A percentile compares a stretch with the other conserved stretches of the same genome.
phyloP scores from a whole-genome alignment of 2,888 invertebrate species.

The Acanthococcus lagerstroemiae region DNA sequence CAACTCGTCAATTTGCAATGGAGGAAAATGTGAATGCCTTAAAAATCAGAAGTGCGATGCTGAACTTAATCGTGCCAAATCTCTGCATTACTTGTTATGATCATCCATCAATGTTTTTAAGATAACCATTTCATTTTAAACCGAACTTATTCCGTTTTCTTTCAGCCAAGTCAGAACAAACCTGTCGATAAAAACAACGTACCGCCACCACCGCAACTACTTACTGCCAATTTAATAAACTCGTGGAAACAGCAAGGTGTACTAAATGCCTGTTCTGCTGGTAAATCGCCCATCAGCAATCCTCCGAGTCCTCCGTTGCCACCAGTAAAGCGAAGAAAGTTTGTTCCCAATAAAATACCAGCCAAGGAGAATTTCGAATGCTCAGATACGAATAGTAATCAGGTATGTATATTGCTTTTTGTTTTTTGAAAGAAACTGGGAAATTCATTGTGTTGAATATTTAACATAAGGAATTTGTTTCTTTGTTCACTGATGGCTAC shows the following conservation, averaged over 20 bases:
- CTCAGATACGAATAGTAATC: conserved; percentile 28
- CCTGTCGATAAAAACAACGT: conserved; percentile 7
- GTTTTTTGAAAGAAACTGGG: background rate
- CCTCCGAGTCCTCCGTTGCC: conserved; percentile 26
- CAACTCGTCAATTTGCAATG: too few species aligned
- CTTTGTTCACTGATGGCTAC: too few species aligned
- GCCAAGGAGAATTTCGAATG: conserved; percentile 26
- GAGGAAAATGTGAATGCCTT: too few species aligned
- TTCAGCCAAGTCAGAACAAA: conserved; percentile 19
- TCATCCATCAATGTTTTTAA: too few species aligned
- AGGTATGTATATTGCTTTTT: background rate
- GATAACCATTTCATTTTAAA: too few species aligned
- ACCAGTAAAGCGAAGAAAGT: conserved; percentile 36
- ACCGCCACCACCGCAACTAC: conserved; percentile 31
- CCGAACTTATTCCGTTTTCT: background rate
- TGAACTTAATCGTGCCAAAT: too few species aligned
- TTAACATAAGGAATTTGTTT: too few species aligned
- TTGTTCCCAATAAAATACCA: conserved; percentile 35
- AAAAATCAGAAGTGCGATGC: too few species aligned
- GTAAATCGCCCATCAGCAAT: conserved; percentile 20
- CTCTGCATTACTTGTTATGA: too few species aligned
- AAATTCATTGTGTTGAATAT: too few species aligned
- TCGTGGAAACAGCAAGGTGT: conserved; percentile 6
- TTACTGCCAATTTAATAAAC: conserved; percentile 29
- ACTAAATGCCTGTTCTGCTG: conserved; percentile 1